Conservation (phyloP, 2,888 invertebrate genomes). For the Timema cristinae region DNA sequence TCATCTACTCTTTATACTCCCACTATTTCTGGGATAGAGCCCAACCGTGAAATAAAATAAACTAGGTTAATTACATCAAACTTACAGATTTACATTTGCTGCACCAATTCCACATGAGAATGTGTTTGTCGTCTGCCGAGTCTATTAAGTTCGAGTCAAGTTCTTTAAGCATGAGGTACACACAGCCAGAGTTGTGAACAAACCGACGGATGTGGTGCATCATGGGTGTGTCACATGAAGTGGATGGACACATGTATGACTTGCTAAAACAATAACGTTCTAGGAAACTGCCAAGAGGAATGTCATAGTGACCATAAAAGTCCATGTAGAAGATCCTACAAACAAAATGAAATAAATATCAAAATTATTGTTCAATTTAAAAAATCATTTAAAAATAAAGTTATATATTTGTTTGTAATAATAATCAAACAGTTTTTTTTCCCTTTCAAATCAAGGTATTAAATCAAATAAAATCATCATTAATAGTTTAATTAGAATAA, state of each 20-base stretch:
- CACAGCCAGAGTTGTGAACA: constrained; percentile 85
- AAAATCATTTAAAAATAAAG: too few relatives aligned
- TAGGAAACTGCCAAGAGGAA: constrained; percentile 89
- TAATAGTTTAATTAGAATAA: too few relatives aligned
- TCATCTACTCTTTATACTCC: too few relatives aligned
- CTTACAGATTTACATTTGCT: constrained; percentile 57
- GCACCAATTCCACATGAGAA: constrained; percentile 84
- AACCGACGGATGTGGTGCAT: constrained; percentile 83
- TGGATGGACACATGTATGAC: constrained; percentile 77
- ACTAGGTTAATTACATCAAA: constrained; percentile 2
- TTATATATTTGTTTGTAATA: too few relatives aligned
- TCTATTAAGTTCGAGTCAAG: constrained; percentile 48
- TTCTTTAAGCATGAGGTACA: constrained; percentile 64
- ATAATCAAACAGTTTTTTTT: too few relatives aligned
- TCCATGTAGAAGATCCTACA: constrained; percentile 85
- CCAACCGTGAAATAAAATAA: background rate
- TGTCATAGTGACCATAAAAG: constrained; percentile 92
- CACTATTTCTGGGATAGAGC: too few relatives aligned
- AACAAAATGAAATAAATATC: background rate
- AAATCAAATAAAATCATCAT: too few relatives aligned
- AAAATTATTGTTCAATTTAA: too few relatives aligned
- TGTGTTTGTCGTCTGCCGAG: constrained; percentile 51
- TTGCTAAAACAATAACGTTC: constrained; percentile 87
- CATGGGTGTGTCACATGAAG: constrained; percentile 78
- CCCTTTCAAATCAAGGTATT: too few relatives aligned